phyloP scores from a whole-genome alignment of 2,888 invertebrate species.

The Incurvaria masculella region DNA sequence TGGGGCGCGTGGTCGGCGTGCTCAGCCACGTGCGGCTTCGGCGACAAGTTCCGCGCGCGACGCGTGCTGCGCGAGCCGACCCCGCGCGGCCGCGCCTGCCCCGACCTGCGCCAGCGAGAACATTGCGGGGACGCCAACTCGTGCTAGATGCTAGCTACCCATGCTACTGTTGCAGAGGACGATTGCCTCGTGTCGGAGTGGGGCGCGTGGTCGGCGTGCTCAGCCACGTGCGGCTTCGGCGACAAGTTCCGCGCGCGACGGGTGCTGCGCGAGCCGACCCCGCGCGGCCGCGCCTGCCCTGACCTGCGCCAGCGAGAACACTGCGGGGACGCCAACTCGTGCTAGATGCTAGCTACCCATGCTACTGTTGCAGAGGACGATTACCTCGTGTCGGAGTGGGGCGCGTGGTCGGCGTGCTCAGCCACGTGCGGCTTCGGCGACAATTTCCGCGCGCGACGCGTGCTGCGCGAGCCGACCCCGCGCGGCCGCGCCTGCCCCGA shows the following conservation, averaged over 20 bases:
- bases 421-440: constrained; percentile 87
- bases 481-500: constrained; percentile 26
- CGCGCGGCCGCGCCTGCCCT: constrained; percentile 26
- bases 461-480: constrained; percentile 67
- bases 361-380: constrained; percentile 69
- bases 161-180: constrained; percentile 62
- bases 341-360: no score
- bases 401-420: constrained; percentile 80
- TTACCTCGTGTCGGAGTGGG: constrained; percentile 81
- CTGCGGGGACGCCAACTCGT: constrained; percentile 40
- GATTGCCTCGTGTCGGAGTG: constrained; percentile 82
- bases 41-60: constrained; percentile 75
- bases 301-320: constrained; percentile 31
- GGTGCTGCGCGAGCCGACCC: constrained; percentile 67
- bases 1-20: constrained; percentile 86
- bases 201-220: constrained; percentile 83
- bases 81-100: constrained; percentile 27
- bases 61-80: constrained; percentile 69
- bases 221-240: constrained; percentile 85
- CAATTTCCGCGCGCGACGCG: constrained; percentile 70
- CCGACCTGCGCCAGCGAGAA: constrained; percentile 30
- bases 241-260: constrained; percentile 74
- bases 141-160: no score
- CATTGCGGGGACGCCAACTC: constrained; percentile 41
- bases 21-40: constrained; percentile 85